A percentile compares a stretch with the other conserved stretches of the same genome.
These are phyloP conservation scores for Zoanthus gigantus DNA, from an alignment of 92 coral and sea anemone species.

Conservation along the genomic window DNA sequence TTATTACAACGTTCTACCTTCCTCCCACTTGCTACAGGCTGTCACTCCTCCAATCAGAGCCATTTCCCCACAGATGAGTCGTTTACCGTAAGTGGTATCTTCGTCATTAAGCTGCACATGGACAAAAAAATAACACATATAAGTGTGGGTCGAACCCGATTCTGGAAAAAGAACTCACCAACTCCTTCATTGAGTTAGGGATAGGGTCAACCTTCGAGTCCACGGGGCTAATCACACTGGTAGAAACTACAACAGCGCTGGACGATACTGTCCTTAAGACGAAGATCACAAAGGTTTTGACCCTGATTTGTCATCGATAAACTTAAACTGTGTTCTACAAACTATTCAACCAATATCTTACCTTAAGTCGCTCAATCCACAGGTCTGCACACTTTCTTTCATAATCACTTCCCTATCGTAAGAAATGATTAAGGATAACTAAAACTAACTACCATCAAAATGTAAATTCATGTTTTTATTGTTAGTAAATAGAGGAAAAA, in stretches of 20 bases:
- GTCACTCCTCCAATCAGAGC: slow-evolving; percentile 65
- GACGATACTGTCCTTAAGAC: neutral
- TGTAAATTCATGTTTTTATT: no score
- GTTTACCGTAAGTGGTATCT: slow-evolving; percentile 68
- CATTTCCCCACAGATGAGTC: slow-evolving; percentile 72
- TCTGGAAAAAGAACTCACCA: no score
- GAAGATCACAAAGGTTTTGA: neutral
- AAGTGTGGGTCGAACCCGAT: no score
- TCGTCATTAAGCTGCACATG: slow-evolving; percentile 67
- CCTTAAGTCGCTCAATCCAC: slow-evolving; percentile 43
- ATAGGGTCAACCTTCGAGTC: no score
- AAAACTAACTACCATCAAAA: neutral
- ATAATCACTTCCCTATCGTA: slow-evolving; percentile 19
- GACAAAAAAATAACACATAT: neutral
- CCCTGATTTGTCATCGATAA: no score
- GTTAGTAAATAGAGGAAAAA: no score
- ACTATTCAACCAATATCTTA: neutral
- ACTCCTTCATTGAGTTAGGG: no score
- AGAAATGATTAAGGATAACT: neutral
- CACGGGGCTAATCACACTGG: no score
- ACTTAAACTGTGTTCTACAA: neutral
- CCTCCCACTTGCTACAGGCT: slow-evolving; percentile 68
- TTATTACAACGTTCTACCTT: slow-evolving; percentile 52
- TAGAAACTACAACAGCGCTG: no score
- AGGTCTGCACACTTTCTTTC: slow-evolving; percentile 34